These are phyloP conservation scores for Apodemus agrarius DNA, from an alignment of 2,797 vertebrate species.

Conservation along the genomic window DNA sequence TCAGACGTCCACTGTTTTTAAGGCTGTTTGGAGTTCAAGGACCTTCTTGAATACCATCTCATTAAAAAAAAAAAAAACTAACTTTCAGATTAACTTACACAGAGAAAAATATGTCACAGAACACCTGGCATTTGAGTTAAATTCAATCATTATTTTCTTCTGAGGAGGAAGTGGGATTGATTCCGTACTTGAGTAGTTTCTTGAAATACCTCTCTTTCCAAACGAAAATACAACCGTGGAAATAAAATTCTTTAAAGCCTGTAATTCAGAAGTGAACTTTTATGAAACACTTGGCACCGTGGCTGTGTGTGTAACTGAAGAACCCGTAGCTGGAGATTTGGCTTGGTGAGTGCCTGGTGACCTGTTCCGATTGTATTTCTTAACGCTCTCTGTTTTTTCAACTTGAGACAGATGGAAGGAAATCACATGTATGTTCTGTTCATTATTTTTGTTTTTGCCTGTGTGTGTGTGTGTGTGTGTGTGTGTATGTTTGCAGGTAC, in stretches of 20 bases:
- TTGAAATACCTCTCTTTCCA: conserved; percentile 73
- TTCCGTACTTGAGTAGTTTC: conserved; percentile 59
- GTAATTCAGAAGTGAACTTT: conserved; percentile 73
- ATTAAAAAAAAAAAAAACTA: conserved; percentile 69
- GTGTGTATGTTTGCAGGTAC: background rate
- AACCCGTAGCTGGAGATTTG: conserved; percentile 4
- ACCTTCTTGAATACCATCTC: conserved; percentile 80
- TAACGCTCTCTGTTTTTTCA: background rate
- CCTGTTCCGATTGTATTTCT: background rate
- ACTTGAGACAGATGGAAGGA: background rate
- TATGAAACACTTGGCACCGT: conserved; percentile 57
- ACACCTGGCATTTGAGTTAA: conserved; percentile 58
- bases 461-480: background rate
- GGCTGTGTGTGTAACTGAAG: conserved; percentile 1
- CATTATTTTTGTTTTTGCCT: background rate
- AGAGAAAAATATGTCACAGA: conserved; percentile 54
- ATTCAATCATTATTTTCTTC: conserved; percentile 75
- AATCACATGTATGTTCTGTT: background rate
- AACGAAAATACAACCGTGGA: conserved; percentile 73
- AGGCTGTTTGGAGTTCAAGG: conserved; percentile 67
- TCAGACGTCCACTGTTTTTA: conserved; percentile 72
- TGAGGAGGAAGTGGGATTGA: conserved; percentile 63
- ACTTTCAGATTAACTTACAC: conserved; percentile 58
- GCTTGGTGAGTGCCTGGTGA: background rate
- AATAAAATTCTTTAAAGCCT: conserved; percentile 75